A percentile compares a stretch with the other conserved stretches of the same genome.
phyloP scores from a whole-genome alignment of 1,140 invertebrate species.

The Neotoxoptera formosana region DNA sequence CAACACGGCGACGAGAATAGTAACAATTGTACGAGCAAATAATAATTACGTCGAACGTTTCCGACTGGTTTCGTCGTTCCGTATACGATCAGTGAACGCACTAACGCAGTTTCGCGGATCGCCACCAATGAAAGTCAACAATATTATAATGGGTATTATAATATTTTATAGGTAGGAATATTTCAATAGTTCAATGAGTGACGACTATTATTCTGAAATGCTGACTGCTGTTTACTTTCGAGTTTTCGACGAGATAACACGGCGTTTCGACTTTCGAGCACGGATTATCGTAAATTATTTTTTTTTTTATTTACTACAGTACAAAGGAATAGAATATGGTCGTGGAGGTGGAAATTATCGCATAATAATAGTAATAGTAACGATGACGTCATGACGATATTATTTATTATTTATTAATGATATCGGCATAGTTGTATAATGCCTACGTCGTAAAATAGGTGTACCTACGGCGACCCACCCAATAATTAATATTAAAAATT shows the following conservation, averaged over 20 bases:
- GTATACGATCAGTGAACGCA: not conserved
- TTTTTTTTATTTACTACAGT: not conserved
- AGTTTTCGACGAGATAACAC: not conserved
- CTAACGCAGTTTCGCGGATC: not conserved
- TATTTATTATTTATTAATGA: constrained; percentile 3
- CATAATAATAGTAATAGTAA: not conserved
- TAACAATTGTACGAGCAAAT: not conserved
- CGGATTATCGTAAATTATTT: not conserved
- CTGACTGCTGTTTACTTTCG: not conserved
- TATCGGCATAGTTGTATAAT: not conserved
- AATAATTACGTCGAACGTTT: not conserved
- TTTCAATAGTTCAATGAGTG: not conserved
- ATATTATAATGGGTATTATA: not conserved
- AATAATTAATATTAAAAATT: not conserved
- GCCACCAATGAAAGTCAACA: not conserved
- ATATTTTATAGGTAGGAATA: not conserved
- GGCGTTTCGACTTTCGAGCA: not conserved
- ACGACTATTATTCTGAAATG: not conserved
- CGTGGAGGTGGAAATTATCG: not conserved
- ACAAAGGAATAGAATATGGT: not conserved
- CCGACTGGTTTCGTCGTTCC: not conserved
- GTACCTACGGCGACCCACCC: too few species aligned
- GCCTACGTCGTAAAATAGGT: too few species aligned
- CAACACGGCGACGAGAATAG: not conserved
- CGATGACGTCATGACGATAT: not conserved